A percentile compares a stretch with the other conserved stretches of the same genome.
Conservation (phyloP, 2,113 vertebrate genomes). For the Ciconia boyciana region DNA sequence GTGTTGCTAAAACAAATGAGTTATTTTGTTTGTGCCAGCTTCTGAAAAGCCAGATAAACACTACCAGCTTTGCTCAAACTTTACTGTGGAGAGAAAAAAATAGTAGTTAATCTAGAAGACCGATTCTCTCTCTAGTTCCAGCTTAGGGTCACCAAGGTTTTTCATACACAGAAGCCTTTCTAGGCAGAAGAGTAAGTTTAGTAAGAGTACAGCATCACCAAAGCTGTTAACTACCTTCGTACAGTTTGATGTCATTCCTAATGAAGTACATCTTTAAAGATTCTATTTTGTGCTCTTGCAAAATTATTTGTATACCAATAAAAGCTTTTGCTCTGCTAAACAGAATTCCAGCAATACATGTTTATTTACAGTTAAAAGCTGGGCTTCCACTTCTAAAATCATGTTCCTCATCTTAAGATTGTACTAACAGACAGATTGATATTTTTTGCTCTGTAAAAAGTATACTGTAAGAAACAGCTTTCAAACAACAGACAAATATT, state of each 20-base stretch:
- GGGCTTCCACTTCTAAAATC: conserved; percentile 61
- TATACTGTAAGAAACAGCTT: neutral
- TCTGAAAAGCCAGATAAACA: neutral
- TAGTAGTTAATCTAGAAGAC: neutral
- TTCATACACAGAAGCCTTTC: neutral
- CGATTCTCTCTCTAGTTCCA: neutral
- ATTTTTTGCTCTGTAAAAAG: neutral
- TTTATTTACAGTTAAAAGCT: conserved; percentile 58
- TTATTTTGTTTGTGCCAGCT: neutral
- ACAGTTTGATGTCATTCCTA: neutral
- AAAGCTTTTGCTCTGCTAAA: neutral
- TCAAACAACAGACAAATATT: neutral
- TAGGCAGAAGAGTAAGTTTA: neutral
- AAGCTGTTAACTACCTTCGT: neutral
- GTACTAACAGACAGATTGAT: neutral
- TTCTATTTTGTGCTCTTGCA: neutral
- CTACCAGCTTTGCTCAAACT: neutral
- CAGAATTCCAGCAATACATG: neutral
- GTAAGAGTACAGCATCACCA: neutral
- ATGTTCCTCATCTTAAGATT: conserved; percentile 24
- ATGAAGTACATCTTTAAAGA: neutral
- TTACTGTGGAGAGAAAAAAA: neutral
- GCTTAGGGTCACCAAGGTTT: neutral
- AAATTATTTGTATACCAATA: neutral
- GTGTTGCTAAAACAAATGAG: neutral